A percentile compares a stretch with the other conserved stretches of the same genome.
Conservation (phyloP, 2,113 vertebrate species). For the Leucosticte australis region DNA sequence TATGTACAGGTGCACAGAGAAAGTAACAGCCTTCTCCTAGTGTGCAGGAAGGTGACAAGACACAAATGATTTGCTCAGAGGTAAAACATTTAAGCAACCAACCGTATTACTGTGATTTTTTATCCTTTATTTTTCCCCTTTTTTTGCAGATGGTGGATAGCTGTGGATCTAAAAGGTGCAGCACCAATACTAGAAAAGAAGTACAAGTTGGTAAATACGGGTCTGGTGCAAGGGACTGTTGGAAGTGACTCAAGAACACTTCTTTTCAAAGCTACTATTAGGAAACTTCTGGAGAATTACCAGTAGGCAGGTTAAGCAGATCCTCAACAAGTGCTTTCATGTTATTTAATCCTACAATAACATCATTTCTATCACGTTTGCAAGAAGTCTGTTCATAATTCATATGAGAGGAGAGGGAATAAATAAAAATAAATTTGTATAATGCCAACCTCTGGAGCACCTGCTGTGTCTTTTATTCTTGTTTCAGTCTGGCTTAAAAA, state of each 20-base stretch:
- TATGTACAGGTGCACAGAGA: not conserved
- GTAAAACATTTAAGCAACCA: not conserved
- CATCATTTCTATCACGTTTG: not conserved
- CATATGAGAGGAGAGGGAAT: not conserved
- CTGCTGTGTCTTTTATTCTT: not conserved
- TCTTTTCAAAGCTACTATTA: not conserved
- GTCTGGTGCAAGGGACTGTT: not conserved
- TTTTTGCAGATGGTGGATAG: not conserved
- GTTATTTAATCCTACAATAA: not conserved
- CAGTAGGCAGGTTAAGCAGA: not conserved
- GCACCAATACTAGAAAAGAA: not conserved
- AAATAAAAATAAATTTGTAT: not conserved
- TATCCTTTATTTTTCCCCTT: not conserved
- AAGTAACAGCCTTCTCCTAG: not conserved
- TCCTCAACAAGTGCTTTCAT: not conserved
- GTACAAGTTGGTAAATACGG: rapidly evolving
- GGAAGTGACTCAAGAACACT: not conserved
- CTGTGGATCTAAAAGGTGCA: rapidly evolving
- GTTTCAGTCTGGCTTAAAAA: not conserved
- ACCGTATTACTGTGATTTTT: not conserved
- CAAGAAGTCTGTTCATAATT: not conserved
- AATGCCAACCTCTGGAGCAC: not conserved
- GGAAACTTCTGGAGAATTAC: not conserved
- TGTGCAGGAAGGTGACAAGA: not conserved
- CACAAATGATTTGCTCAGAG: not conserved